Percentiles rank a stretch among this genome's conserved stretches.
These are phyloP conservation scores for Parnassius apollo DNA, from an alignment of 2,888 invertebrate species.

Conservation along the genomic window DNA sequence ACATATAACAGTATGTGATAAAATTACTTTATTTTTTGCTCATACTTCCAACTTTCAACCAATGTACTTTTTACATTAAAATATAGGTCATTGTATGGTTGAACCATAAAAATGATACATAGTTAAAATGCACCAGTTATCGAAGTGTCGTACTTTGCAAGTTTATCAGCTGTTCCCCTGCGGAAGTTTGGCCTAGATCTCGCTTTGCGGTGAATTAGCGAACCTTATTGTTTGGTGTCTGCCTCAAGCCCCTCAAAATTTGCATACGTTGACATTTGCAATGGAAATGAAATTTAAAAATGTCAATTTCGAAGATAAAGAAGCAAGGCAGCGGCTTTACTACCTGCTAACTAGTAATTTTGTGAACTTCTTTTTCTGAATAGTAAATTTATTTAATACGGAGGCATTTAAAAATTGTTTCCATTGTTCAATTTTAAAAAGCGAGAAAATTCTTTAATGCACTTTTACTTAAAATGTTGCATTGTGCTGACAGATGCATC, in stretches of 20 bases:
- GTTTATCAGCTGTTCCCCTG: slow-evolving; percentile 59
- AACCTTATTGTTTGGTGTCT: slow-evolving; percentile 27
- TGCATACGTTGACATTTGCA: slow-evolving; percentile 35
- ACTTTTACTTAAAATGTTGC: no score
- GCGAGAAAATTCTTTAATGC: no score
- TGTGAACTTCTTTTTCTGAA: no score
- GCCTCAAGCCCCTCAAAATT: slow-evolving; percentile 37
- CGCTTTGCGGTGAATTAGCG: slow-evolving; percentile 44
- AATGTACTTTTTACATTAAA: neutral
- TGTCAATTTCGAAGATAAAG: no score
- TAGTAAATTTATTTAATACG: no score
- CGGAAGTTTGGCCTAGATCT: slow-evolving; percentile 69
- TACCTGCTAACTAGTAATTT: no score
- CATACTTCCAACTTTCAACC: neutral
- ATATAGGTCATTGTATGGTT: slow-evolving; percentile 2
- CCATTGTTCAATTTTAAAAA: no score
- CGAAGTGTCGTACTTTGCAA: slow-evolving; percentile 56
- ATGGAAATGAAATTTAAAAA: slow-evolving; percentile 18
- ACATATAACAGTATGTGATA: no score
- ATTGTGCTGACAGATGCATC: no score
- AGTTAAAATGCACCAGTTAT: slow-evolving; percentile 27
- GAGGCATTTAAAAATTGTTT: no score
- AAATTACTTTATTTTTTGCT: no score
- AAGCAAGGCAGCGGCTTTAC: no score
- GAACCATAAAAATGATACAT: neutral